Conservation (phyloP, 2,888 invertebrate species). For the Sipha maydis region DNA sequence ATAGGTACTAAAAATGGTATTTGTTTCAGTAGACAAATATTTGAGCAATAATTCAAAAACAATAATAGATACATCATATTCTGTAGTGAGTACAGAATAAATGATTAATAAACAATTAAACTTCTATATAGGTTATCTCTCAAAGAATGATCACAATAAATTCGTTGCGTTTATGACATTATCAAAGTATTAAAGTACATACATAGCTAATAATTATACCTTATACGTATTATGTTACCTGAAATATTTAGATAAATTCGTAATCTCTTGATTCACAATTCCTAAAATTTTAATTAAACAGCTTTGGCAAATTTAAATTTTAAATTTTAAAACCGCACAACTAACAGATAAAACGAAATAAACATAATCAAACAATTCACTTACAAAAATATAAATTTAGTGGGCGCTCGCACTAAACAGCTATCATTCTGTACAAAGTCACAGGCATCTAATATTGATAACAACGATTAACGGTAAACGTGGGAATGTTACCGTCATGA, state of each 20-base stretch:
- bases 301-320: background rate
- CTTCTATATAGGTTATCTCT: background rate
- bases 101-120: background rate
- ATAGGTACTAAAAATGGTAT: too few species aligned
- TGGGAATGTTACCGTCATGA: background rate
- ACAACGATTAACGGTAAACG: conserved; percentile 27
- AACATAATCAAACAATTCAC: background rate
- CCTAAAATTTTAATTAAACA: background rate
- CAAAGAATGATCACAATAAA: background rate
- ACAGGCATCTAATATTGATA: background rate
- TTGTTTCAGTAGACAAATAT: too few species aligned
- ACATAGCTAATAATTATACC: background rate
- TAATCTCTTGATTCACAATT: background rate
- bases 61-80: too few species aligned
- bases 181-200: background rate
- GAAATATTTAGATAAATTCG: background rate
- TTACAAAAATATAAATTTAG: background rate
- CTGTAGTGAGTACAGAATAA: background rate
- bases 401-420: background rate
- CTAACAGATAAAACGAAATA: background rate
- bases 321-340: background rate
- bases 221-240: background rate
- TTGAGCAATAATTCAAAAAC: too few species aligned
- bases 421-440: background rate
- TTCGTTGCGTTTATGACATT: background rate